These are phyloP conservation scores for Diglossa cyanea DNA, from an alignment of 2,797 vertebrate genomes.

Conservation along the genomic window DNA sequence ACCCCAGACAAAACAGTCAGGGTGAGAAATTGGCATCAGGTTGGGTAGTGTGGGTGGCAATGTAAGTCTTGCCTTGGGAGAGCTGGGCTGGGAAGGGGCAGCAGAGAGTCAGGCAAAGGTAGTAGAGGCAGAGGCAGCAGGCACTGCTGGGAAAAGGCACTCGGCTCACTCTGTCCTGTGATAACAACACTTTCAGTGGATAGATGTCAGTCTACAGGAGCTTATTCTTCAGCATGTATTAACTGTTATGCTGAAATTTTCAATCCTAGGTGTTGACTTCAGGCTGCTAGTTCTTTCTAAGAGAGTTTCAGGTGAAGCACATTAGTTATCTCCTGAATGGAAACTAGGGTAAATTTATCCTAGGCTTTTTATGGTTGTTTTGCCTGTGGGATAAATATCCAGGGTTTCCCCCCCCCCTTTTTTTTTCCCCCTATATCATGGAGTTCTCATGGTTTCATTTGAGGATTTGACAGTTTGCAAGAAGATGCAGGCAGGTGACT, in stretches of 20 bases:
- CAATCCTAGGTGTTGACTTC: background rate
- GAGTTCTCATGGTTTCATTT: background rate
- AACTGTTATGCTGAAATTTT: conserved; percentile 14
- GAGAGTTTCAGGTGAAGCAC: background rate
- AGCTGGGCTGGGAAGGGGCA: background rate
- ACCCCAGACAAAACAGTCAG: background rate
- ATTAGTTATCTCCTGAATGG: background rate
- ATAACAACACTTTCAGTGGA: background rate
- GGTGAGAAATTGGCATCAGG: background rate
- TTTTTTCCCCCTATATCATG: background rate
- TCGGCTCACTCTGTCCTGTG: background rate
- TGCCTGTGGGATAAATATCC: background rate
- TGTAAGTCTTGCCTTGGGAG: background rate
- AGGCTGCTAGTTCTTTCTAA: background rate
- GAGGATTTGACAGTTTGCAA: background rate
- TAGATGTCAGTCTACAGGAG: background rate
- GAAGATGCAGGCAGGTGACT: background rate
- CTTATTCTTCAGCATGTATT: background rate
- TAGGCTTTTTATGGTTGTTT: background rate
- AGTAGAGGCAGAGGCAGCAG: background rate
- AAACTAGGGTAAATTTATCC: background rate
- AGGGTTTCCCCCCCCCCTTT: background rate
- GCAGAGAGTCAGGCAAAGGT: background rate
- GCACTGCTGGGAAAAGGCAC: background rate
- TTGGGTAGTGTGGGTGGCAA: background rate